Evolutionary conservation across 2,113 vertebrate species (phyloP).

Genomic region (Coracopsis vasa): DNA sequence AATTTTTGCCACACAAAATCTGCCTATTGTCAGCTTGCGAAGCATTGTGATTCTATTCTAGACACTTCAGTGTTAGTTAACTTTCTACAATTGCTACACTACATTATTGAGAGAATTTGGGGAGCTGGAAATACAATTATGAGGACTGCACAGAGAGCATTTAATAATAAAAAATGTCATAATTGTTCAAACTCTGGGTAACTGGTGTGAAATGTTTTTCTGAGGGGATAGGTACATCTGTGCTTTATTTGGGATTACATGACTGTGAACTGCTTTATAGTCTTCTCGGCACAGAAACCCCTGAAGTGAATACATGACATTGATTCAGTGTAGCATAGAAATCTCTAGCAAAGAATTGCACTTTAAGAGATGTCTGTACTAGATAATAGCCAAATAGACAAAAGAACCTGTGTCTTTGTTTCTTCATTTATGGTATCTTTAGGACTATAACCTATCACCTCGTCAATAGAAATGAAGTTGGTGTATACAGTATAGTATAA

Average conservation of each 20-base stretch:
- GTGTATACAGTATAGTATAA: neutral
- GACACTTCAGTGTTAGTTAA: neutral
- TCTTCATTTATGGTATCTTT: neutral
- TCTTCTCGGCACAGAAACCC: neutral
- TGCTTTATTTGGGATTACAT: neutral
- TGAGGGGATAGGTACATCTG: neutral
- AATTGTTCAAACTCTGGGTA: neutral
- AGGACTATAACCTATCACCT: neutral
- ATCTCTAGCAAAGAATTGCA: neutral
- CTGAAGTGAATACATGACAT: neutral
- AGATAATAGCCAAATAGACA: neutral
- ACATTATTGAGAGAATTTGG: neutral
- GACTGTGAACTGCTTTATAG: neutral
- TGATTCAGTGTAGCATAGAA: neutral
- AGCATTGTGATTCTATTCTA: neutral
- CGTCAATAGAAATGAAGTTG: neutral
- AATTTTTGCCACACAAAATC: neutral
- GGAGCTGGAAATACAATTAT: neutral
- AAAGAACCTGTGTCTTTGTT: neutral
- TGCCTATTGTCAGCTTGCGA: neutral
- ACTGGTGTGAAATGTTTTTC: neutral
- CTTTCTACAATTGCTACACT: neutral
- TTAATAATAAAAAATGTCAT: neutral
- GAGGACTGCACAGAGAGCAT: neutral
- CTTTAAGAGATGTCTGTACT: neutral